Base-by-base conservation (phyloP, 2,797 vertebrate species). In the Phalloptychus januarius region DNA sequence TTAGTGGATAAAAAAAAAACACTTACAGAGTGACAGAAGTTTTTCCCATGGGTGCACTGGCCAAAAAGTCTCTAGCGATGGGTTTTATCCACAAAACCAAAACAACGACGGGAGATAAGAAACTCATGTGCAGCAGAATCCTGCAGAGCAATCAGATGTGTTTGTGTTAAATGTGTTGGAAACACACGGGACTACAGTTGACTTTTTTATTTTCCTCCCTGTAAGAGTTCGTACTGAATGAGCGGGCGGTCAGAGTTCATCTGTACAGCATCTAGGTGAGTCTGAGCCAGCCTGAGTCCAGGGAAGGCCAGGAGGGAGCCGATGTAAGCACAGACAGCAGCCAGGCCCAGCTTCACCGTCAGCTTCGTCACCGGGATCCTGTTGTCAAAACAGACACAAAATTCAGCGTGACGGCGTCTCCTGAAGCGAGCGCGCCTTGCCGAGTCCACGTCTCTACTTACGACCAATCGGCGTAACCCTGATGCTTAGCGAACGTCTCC, bases 241-340 rank as follows among this genome's bases (percentile, higher is more conserved):
- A 96, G 52, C 0, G 98, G 98, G 5, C 90, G 95, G 79, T 94
- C 93, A 0, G 95, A 92, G 0, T 97, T 96, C 95, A 97, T 93
- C 89, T 96, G 94, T 0, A 99, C 95, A 0, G 98, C 97, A 0
- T 98, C 98, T 0, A 97, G 92, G 86, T 99, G 98, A 0, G 97
- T 99, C 95, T 99, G 98, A 52, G 98, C 97, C 94, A 99, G 86
- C 23, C 98, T 96, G 81, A 99, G 96, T 48, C 98, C 97, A 0
- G 98, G 98, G 88, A 99, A 99, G 13, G 97, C 97, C 86, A 99
- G 94, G 76, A 97, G 96, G 72, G 96, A 95, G 0, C 98, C 98
- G 25, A 98, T 93, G 86, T 97, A 95, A 7, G 97, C 96, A 82
- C 97, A 96, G 42, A 96, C n/a, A 1, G 94, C 94, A 0, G 96